These are phyloP conservation scores for Eristalis tenax DNA, from an alignment of 2,888 invertebrate genomes.

Conservation along the genomic window DNA sequence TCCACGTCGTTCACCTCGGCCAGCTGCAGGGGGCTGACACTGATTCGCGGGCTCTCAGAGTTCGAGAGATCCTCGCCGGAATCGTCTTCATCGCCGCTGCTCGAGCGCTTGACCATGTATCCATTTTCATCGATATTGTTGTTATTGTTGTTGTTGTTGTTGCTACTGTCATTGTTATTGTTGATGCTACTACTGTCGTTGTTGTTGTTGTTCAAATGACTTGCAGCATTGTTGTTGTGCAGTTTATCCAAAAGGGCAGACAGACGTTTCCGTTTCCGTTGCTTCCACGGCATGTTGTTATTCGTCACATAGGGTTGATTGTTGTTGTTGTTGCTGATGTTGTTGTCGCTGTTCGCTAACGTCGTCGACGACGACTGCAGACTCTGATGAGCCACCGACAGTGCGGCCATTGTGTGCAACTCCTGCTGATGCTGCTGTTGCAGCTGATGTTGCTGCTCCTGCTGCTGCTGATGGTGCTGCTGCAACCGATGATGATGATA, in stretches of 20 bases:
- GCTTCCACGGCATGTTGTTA: constrained; percentile 85
- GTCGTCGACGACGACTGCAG: constrained; percentile 39
- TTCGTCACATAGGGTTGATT: constrained; percentile 85
- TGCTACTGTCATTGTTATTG: constrained; percentile 77
- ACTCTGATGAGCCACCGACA: constrained; percentile 65
- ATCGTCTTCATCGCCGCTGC: constrained; percentile 77
- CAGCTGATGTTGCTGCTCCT: constrained; percentile 72
- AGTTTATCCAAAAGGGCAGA: constrained; percentile 91
- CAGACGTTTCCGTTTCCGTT: constrained; percentile 89
- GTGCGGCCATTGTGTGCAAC: constrained; percentile 78
- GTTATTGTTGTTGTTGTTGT: constrained; percentile 79
- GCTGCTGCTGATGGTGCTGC: constrained; percentile 76
- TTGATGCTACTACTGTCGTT: constrained; percentile 79
- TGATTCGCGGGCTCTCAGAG: constrained; percentile 78
- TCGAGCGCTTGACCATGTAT: constrained; percentile 72
- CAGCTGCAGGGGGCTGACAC: constrained; percentile 79
- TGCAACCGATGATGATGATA: constrained; percentile 71
- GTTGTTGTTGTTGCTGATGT: constrained; percentile 81
- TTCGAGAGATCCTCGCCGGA: constrained; percentile 76
- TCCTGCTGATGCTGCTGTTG: constrained; percentile 75
- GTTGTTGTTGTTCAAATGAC: constrained; percentile 80
- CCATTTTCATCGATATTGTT: constrained; percentile 73
- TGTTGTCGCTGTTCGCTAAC: constrained; percentile 54
- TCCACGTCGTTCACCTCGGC: constrained; percentile 75
- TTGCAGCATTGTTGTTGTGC: constrained; percentile 81